Evolutionary conservation across 2,888 invertebrate genomes (phyloP), one percentile per base, ranked within the genome.

Genomic region (Dynastes maya): DNA sequence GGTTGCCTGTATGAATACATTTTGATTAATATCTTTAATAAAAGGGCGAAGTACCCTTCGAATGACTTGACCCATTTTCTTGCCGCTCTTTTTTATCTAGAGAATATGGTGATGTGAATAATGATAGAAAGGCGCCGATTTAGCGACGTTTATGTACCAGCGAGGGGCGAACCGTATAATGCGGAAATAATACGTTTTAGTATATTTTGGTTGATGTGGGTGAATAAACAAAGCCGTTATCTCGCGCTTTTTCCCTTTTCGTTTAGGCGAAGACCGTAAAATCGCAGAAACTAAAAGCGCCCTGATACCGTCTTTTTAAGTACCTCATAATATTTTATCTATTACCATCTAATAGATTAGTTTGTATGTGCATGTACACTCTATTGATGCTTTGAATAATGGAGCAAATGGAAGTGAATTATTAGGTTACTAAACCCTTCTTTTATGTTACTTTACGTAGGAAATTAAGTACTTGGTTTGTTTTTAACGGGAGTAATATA

Each of bases 21-120:
- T 74, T 74, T 74, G 72, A 74, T 74, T 74, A 74, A 74, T 63
- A 63, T 74, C 72, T 74, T 74, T 74, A 74, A 74, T 74, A 74
- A 74, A 74, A 61, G 45, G 16, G 72, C 11, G 40, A 74, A 74
- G 29, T 74, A 61, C 61, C 61, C 49, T 22, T 40, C 16, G 45
- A 74, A 74, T 29, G 72, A 74, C 72, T 74, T 74, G 72, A 74
- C 72, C 72, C 72, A 61, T 74, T 74, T 61, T 74, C 22, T 58
- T 45, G 45, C 37, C 51, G 72, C 45, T 58, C 45, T 58, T 71
- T 74, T 74, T 74, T 74, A 74, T 74, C 61, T 61, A 55, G 61
- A 63, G 45, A 74, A 61, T 74, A 74, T 74, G 72, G 72, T 74
- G 61, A 61, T 74, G 72, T 61, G 72, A 74, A 63, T 74, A 74